These are phyloP conservation scores for Phodopus roborovskii DNA, from an alignment of 2,113 vertebrate species.

Conservation along the genomic window DNA sequence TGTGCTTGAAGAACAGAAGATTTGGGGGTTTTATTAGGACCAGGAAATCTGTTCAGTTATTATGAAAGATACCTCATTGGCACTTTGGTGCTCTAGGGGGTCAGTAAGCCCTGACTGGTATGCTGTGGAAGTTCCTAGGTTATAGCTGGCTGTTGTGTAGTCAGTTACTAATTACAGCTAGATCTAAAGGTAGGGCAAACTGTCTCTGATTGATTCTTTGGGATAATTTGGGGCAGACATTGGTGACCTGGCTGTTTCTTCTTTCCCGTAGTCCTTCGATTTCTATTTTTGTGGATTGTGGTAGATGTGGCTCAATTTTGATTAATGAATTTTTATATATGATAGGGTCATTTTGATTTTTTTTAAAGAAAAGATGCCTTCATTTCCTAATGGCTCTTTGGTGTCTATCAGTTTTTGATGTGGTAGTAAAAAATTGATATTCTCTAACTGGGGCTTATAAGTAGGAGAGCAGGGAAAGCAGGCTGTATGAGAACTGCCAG, in stretches of 20 bases:
- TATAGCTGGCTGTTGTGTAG: neutral
- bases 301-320: neutral
- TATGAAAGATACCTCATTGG: neutral
- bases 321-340: neutral
- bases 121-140: neutral
- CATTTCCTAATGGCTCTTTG: neutral
- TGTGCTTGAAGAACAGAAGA: neutral
- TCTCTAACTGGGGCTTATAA: neutral
- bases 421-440: neutral
- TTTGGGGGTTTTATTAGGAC: neutral
- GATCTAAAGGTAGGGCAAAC: neutral
- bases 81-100: neutral
- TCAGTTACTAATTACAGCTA: neutral
- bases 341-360: neutral
- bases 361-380: neutral
- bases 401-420: conserved; percentile 43
- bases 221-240: neutral
- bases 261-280: neutral
- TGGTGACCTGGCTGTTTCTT: neutral
- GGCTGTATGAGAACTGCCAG: neutral
- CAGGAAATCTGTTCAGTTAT: neutral
- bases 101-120: neutral
- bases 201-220: neutral
- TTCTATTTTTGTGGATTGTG: neutral
- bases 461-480: neutral